Evolutionary conservation across 2,113 vertebrate genomes (phyloP), one percentile per base, ranked within the genome.

Genomic region (Eurypyga helias): DNA sequence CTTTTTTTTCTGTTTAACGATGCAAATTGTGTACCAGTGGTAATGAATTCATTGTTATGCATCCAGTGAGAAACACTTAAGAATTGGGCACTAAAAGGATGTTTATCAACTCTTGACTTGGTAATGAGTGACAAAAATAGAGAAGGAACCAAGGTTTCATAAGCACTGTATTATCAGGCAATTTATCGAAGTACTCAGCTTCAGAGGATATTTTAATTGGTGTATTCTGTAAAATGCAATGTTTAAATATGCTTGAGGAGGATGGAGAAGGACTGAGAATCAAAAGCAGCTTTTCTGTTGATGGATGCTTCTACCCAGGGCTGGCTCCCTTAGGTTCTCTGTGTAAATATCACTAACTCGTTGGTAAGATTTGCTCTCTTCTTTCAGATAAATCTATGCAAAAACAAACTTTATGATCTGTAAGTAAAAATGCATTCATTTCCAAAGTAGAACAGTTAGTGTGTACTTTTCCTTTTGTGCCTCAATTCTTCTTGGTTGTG

Each of bases 371-470:
- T 96, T 98, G 97, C 98, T 98, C 98, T 98, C 98, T 98, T 98
- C 98, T 98, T 98, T 98, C 98, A 98, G 98, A 98, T 98, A 98
- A 98, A 97, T 98, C 98, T 98, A 98, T 98, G 96, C 97, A 98
- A 98, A 97, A 98, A 98, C 98, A 98, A 98, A 97, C 98, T 99
- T 98, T 98, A 98, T 96, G 98, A 98, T 98, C 98, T 98, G 97
- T 99, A 99, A 99, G 99, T 99, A 99, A 99, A 99, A 99, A 99
- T 99, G 99, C 99, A 99, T 99, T 99, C 99, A 99, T 98, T 99
- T 99, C 98, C 98, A 99, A 99, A 99, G 97, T 99, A 99, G 98
- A 99, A 98, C 95, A 98, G 98, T 98, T 98, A 98, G 98, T 98
- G 97, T 98, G 98, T 99, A 98, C 97, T 98, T 98, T 97, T 98